Conservation (phyloP, 2,797 vertebrate species). For the Lerista edwardsae region DNA sequence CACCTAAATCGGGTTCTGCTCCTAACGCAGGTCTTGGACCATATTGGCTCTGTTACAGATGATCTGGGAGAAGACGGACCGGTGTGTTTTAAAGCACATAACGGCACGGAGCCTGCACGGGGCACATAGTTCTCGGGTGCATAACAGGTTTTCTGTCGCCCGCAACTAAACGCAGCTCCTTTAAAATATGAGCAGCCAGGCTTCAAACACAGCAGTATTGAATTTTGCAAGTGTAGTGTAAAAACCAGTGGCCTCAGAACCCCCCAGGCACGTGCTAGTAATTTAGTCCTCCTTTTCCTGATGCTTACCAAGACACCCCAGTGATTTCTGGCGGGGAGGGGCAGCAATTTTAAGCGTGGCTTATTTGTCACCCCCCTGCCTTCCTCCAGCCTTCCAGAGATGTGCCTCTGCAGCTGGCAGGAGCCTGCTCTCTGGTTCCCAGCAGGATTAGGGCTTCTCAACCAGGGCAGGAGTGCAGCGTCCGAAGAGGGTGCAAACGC, state of each 20-base stretch:
- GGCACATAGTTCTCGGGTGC: slow-evolving; percentile 46
- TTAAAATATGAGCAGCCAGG: slow-evolving; percentile 60
- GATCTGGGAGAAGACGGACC: neutral
- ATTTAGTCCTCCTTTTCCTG: slow-evolving; percentile 38
- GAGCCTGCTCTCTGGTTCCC: neutral
- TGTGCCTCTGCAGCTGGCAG: no score
- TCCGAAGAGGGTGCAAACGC: neutral
- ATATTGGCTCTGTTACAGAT: neutral
- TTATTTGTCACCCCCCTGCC: neutral
- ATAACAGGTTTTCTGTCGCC: slow-evolving; percentile 69
- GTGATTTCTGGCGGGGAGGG: neutral
- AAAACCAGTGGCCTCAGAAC: neutral
- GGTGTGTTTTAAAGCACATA: slow-evolving; percentile 29
- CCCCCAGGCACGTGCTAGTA: slow-evolving; percentile 21
- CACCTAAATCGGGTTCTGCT: rapidly evolving
- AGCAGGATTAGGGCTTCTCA: neutral
- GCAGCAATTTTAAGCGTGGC: neutral
- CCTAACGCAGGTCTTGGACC: neutral
- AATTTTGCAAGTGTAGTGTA: slow-evolving; percentile 29
- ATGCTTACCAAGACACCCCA: slow-evolving; percentile 8
- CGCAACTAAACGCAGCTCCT: slow-evolving; percentile 48
- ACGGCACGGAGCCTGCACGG: slow-evolving; percentile 48
- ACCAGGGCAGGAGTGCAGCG: neutral
- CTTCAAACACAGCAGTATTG: slow-evolving; percentile 40
- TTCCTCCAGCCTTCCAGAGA: no score